A percentile compares a stretch with the other conserved stretches of the same genome.
Conservation (phyloP, 1,140 invertebrate species). For the Plodia interpunctella region DNA sequence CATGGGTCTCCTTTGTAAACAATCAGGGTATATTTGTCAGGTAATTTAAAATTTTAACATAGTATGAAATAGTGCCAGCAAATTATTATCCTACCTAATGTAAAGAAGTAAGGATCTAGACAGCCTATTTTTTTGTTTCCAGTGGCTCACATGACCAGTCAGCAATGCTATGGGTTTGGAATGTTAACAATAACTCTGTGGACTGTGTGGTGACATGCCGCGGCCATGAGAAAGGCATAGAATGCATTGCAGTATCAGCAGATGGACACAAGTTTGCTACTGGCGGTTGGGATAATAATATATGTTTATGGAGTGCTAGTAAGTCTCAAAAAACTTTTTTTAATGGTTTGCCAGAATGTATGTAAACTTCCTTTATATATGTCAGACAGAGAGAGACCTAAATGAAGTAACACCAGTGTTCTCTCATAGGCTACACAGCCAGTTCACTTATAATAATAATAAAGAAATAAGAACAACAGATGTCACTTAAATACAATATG, state of each 20-base stretch:
- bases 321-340: constrained; percentile 27
- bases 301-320: constrained; percentile 88
- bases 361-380: no score
- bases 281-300: constrained; percentile 93
- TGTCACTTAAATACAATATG: no score
- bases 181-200: constrained; percentile 85
- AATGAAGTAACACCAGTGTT: no score
- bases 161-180: constrained; percentile 93
- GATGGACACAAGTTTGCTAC: constrained; percentile 86
- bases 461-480: no score
- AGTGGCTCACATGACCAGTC: constrained; percentile 96
- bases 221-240: constrained; percentile 93
- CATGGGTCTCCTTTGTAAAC: constrained; percentile 86
- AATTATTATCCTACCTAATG: no score
- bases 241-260: constrained; percentile 87
- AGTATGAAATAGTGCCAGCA: no score
- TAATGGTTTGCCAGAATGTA: no score
- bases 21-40: constrained; percentile 85
- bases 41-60: constrained; percentile 56
- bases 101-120: no score
- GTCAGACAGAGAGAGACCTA: no score
- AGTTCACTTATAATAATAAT: no score
- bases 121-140: no score
- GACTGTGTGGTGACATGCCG: constrained; percentile 88
- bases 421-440: no score